phyloP scores from a whole-genome alignment of 2,113 vertebrate species.

The Petaurus breviceps region DNA sequence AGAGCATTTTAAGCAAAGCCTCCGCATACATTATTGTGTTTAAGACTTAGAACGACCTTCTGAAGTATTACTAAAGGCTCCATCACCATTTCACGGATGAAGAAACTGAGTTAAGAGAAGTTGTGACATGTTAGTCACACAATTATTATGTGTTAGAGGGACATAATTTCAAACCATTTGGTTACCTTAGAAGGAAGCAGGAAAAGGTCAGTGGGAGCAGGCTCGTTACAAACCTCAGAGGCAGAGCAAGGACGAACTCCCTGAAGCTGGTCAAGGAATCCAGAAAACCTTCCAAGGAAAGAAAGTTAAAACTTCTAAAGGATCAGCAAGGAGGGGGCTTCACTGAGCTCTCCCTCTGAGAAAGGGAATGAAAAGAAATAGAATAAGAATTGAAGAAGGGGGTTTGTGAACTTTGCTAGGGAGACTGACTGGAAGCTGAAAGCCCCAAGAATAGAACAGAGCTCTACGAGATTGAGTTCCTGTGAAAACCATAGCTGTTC shows the following conservation, averaged over 20 bases:
- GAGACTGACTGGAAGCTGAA: too few relatives aligned
- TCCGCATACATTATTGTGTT: not conserved
- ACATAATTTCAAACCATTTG: not conserved
- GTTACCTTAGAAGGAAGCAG: not conserved
- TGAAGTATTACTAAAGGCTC: not conserved
- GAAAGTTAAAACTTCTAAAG: too few relatives aligned
- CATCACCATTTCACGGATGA: not conserved
- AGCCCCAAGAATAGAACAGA: not conserved
- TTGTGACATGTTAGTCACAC: not conserved
- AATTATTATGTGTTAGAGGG: not conserved
- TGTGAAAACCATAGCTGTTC: not conserved
- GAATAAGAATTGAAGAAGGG: too few relatives aligned
- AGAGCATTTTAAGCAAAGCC: too few relatives aligned
- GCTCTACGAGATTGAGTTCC: not conserved
- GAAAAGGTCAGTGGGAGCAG: too few relatives aligned
- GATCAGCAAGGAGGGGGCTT: too few relatives aligned
- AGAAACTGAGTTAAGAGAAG: not conserved
- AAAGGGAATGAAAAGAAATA: too few relatives aligned
- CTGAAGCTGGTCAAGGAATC: not conserved
- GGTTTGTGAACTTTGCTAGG: too few relatives aligned
- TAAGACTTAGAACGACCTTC: not conserved
- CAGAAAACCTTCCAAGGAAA: too few relatives aligned
- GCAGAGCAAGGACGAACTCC: not conserved
- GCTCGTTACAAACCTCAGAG: not conserved
- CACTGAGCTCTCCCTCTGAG: too few relatives aligned